Base-by-base conservation (phyloP, 2,113 vertebrate species). In the Balaenoptera acutorostrata region DNA sequence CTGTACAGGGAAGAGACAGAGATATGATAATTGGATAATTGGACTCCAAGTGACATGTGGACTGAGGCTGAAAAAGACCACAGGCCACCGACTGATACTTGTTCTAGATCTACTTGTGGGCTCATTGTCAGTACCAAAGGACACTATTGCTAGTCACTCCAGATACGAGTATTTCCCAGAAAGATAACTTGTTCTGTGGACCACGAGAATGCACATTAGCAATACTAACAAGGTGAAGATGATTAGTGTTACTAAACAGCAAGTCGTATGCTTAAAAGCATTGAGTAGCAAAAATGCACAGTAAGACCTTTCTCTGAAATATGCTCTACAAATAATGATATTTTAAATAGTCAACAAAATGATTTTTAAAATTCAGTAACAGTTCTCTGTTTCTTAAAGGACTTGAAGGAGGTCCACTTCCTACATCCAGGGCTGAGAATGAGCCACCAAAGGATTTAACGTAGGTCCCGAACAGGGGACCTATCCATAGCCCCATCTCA, bases 281-380 rank as follows among this genome's bases (percentile, higher is more conserved):
- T 3, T 55, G 29, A n/a, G 27, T 10, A 82, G 25, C 10, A 75
- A 92, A 95, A 81, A 55, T 63, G 2, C 17, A 80, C 13, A 55
- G 5, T 46, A 82, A 86, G 36, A 46, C 9, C 5, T 44, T 75
- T 66, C 68, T 44, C 83, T 75, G 63, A 97, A 95, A 82, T 88
- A 69, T 57, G 1, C 33, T 94, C 27, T 71, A 82, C 29, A 87
- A 93, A 85, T 52, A 80, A 87, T 33, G 57, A 5, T 44, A 36
- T 61, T 86, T 82, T 44, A 63, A 74, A 66, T 23, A 49, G 21
- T 31, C 23, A 66, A 88, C 10, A 63, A 95, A 61, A 61, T 25
- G 9, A 33, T 81, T 81, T 81, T 81, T 14, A 55, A 64, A 71
- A 81, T 55, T 82, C 33, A 69, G 9, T 57, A 92, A 57, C 10